Evolutionary conservation across 1,140 invertebrate species (phyloP).

Genomic region (Danaus melanippus): DNA sequence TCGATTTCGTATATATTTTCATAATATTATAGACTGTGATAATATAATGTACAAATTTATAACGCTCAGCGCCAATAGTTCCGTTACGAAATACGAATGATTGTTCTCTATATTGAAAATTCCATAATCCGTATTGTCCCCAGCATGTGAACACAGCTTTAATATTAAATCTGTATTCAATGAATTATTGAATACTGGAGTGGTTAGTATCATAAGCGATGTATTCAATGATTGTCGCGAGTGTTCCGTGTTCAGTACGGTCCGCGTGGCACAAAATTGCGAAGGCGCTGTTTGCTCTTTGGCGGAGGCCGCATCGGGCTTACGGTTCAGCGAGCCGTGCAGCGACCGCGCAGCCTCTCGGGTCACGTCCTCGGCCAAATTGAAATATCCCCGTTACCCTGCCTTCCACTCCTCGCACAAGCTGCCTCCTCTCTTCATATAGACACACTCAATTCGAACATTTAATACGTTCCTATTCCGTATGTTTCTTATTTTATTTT

Average conservation of each 20-base stretch:
- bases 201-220: slow-evolving; percentile 13
- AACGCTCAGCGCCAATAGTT: no score
- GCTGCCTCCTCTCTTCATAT: slow-evolving; percentile 28
- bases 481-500: no score
- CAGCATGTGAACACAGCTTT: slow-evolving; percentile 16
- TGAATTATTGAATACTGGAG: slow-evolving; percentile 24
- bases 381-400: slow-evolving; percentile 64
- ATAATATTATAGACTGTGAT: no score
- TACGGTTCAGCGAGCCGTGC: slow-evolving; percentile 66
- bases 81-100: slow-evolving; percentile 6
- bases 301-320: slow-evolving; percentile 61
- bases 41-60: no score
- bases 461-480: no score
- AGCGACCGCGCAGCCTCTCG: slow-evolving; percentile 56
- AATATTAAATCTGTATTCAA: slow-evolving; percentile 24
- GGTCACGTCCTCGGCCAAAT: slow-evolving; percentile 68
- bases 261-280: slow-evolving; percentile 68
- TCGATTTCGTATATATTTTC: no score
- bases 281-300: slow-evolving; percentile 70
- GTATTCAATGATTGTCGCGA: slow-evolving; percentile 56
- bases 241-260: slow-evolving; percentile 58
- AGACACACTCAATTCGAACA: slow-evolving; percentile 16
- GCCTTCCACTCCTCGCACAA: slow-evolving; percentile 39
- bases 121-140: slow-evolving; percentile 23
- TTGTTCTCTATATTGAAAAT: slow-evolving; percentile 23